These are phyloP conservation scores for Natrix natrix DNA, from an alignment of 2,797 vertebrate genomes.

Conservation along the genomic window DNA sequence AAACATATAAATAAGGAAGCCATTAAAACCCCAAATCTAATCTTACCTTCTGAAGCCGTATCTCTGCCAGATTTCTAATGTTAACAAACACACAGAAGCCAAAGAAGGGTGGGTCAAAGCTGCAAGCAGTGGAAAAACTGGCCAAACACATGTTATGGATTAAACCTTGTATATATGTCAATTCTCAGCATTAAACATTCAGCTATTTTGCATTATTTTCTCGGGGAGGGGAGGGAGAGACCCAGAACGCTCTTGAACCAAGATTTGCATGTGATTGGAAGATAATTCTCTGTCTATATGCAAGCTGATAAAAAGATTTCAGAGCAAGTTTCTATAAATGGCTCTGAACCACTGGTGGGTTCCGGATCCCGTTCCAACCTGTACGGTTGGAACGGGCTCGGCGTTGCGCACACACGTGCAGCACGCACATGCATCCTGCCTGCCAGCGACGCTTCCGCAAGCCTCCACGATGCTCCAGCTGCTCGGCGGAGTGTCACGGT, in stretches of 20 bases:
- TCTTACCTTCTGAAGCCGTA: background rate
- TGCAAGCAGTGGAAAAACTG: conserved; percentile 31
- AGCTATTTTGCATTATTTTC: conserved; percentile 27
- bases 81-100: conserved; percentile 17
- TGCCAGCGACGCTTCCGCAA: too few species aligned
- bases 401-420: too few species aligned
- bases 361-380: too few species aligned
- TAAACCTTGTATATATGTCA: conserved; percentile 31
- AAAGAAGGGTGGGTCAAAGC: conserved; percentile 26
- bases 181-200: conserved; percentile 37
- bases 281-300: background rate
- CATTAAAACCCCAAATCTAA: conserved; percentile 18
- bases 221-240: background rate
- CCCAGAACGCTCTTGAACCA: background rate
- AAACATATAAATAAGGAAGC: conserved; percentile 6
- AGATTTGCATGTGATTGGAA: background rate
- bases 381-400: too few species aligned
- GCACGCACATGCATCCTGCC: too few species aligned
- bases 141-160: conserved; percentile 17
- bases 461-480: too few species aligned
- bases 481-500: too few species aligned
- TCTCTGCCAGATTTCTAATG: conserved; percentile 20
- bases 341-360: background rate
- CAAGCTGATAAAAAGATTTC: background rate
- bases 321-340: background rate